These are phyloP conservation scores for Sminthopsis crassicaudata DNA, from an alignment of 2,113 vertebrate species.

Conservation along the genomic window DNA sequence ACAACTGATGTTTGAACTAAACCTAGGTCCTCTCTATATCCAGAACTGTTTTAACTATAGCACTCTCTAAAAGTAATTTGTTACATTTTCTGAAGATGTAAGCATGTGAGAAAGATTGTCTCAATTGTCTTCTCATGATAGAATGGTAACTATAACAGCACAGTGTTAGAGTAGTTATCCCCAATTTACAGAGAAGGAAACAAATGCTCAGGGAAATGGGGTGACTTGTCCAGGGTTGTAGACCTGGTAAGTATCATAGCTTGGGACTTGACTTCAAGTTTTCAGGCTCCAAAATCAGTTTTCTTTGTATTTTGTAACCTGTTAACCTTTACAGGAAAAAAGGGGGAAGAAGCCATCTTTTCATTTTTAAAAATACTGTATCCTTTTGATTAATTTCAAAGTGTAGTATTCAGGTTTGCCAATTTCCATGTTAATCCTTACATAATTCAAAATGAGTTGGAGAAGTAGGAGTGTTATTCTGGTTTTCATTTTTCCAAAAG, in stretches of 20 bases:
- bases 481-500: conserved; percentile 5
- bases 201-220: neutral
- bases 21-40: neutral
- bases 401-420: neutral
- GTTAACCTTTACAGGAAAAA: neutral
- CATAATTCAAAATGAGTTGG: neutral
- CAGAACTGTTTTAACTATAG: neutral
- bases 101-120: too few relatives aligned
- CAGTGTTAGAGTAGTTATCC: neutral
- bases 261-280: neutral
- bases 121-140: too few relatives aligned
- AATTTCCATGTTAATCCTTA: neutral
- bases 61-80: neutral
- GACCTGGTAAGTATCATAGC: neutral
- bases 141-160: neutral
- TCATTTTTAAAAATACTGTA: neutral
- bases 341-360: neutral
- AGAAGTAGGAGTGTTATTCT: neutral
- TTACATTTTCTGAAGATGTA: neutral
- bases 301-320: neutral
- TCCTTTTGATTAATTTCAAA: neutral
- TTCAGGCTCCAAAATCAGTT: neutral
- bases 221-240: neutral
- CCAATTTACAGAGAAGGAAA: neutral
- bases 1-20: neutral